Conservation (phyloP, 1,140 invertebrate species). For the Drosophila ironensis region DNA sequence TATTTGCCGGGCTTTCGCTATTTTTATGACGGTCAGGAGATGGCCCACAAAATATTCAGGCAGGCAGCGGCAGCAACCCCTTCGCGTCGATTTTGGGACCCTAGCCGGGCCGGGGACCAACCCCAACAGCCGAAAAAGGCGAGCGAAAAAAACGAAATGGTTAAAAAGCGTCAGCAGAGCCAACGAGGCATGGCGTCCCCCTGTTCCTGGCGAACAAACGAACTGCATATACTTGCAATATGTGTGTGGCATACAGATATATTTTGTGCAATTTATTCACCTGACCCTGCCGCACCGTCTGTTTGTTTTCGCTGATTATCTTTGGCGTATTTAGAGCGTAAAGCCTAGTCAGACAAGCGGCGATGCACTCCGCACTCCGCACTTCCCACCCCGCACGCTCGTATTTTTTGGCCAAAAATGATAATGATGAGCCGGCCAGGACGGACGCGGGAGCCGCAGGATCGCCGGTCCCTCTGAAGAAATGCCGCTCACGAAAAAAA, state of each 20-base stretch:
- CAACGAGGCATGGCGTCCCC: slow-evolving; percentile 52
- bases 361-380: too few species aligned
- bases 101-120: slow-evolving; percentile 39
- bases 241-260: slow-evolving; percentile 9
- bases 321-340: slow-evolving; percentile 82
- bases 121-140: slow-evolving; percentile 22
- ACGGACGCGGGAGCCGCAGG: neutral
- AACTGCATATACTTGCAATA: neutral
- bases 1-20: neutral
- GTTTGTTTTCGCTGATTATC: slow-evolving; percentile 81
- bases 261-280: slow-evolving; percentile 67
- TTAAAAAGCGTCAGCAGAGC: slow-evolving; percentile 22
- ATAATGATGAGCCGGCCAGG: slow-evolving; percentile 25
- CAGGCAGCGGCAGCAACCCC: slow-evolving; percentile 28
- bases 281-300: slow-evolving; percentile 63
- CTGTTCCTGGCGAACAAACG: slow-evolving; percentile 8
- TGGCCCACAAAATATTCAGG: slow-evolving; percentile 5
- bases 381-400: too few species aligned
- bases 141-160: slow-evolving; percentile 14
- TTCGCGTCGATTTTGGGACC: slow-evolving; percentile 35
- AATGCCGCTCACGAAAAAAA: slow-evolving; percentile 45
- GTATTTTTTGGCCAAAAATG: slow-evolving; percentile 32
- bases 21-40: neutral
- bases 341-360: slow-evolving; percentile 79
- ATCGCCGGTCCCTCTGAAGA: slow-evolving; percentile 17